Base-by-base conservation (phyloP, 2,888 invertebrate species). In the Physocephala rufipes region DNA sequence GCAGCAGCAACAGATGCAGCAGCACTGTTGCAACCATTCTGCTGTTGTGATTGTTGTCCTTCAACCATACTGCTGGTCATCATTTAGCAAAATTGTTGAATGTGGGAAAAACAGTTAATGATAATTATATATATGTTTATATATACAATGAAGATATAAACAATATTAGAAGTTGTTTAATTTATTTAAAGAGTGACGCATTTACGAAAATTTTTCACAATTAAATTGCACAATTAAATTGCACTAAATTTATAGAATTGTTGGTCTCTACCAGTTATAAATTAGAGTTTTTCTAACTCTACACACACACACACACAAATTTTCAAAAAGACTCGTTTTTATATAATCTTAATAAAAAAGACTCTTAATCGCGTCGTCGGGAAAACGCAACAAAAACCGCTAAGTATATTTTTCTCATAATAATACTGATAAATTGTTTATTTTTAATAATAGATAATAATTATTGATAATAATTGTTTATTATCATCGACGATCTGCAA, bases 41-140 rank as follows among this genome's bases (percentile, higher is more conserved):
- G 76, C 67, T 79, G 77, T 62, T 80, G 81, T 75, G 87, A 94
- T 93, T 87, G 80, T 74, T 82, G 82, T 66, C 93, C 93, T 82
- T 92, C 90, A 87, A 86, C 84, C 83, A 86, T 84, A 51, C 76
- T 82, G 74, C 78, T 79, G 72, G 65, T 74, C 67, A 76, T 75
- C 75, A 77, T 76, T 75, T 71, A 78, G 71, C 73, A 71, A 73
- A 71, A 72, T 3, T n/a, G 21, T 69, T 69, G 45, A 71, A 63
- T 47, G 64, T 61, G 36, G 21, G 26, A 71, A 65, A 64, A 28
- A 62, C 65, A n/a, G n/a, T 36, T 15, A 62, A 62, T 21, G 21
- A 53, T 21, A 53, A 21, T 21, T n/a, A 24, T 24, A 28, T n/a
- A 9, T 36, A 36, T n/a, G n/a, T n/a, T n/a, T n/a, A n/a, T n/a